Evolutionary conservation across 2,797 vertebrate species (phyloP).

Genomic region (Rhinophrynus dorsalis): DNA sequence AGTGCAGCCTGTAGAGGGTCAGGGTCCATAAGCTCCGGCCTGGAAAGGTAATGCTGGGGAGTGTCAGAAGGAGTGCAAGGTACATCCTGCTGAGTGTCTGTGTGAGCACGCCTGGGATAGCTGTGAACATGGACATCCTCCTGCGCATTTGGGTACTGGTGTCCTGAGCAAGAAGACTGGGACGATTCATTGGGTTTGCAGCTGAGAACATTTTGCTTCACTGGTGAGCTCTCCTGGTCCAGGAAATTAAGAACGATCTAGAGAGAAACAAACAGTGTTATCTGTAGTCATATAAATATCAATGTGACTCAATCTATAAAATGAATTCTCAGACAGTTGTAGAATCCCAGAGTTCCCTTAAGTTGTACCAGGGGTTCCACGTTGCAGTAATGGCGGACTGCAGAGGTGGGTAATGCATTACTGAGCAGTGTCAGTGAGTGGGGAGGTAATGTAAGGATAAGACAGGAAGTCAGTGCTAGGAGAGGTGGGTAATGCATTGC

Average conservation of each 20-base stretch:
- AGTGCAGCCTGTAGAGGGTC: neutral
- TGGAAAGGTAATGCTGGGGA: neutral
- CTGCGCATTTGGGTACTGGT: neutral
- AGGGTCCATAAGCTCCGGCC: neutral
- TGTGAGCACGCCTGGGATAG: neutral
- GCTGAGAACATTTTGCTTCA: neutral
- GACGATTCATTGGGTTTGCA: neutral
- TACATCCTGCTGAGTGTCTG: neutral
- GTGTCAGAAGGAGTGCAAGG: neutral
- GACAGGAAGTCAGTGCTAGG: too few species aligned
- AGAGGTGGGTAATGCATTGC: too few species aligned
- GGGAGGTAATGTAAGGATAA: too few species aligned
- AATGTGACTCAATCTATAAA: too few species aligned
- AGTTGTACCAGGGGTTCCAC: too few species aligned
- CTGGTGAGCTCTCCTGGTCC: neutral
- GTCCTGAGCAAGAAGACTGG: neutral
- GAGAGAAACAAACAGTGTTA: neutral
- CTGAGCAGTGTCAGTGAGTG: too few species aligned
- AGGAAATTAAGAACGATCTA: conserved; percentile 37
- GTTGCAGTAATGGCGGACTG: too few species aligned
- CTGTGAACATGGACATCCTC: neutral
- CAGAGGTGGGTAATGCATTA: too few species aligned
- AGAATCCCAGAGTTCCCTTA: too few species aligned
- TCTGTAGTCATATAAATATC: too few species aligned
- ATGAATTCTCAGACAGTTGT: too few species aligned